Percentiles rank a stretch among this genome's conserved stretches.
These are phyloP conservation scores for Halocynthia aurantium DNA, from an alignment of 23 tunicate genomes.

Conservation along the genomic window DNA sequence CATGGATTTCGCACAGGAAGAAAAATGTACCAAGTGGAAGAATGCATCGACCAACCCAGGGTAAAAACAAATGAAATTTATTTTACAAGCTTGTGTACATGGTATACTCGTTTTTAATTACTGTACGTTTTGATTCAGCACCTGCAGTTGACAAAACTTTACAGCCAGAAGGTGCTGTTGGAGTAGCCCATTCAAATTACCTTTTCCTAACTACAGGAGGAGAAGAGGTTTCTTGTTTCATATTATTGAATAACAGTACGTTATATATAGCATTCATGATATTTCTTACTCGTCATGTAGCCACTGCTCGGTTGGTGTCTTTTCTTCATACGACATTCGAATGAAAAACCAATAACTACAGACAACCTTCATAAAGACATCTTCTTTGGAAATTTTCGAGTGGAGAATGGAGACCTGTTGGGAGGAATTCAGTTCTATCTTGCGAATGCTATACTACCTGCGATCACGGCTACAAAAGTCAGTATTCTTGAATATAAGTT, in stretches of 20 bases:
- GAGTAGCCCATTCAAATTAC: slow-evolving; percentile 22
- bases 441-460: slow-evolving; percentile 56
- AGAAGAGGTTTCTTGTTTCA: slow-evolving; percentile 45
- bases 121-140: neutral
- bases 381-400: slow-evolving; percentile 67
- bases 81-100: neutral
- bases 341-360: slow-evolving; percentile 42
- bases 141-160: neutral
- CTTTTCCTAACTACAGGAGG: slow-evolving; percentile 68
- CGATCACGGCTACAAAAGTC: slow-evolving; percentile 55
- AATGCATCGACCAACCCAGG: slow-evolving; percentile 24
- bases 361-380: slow-evolving; percentile 57
- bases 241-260: neutral
- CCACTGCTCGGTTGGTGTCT: slow-evolving; percentile 59
- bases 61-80: slow-evolving; percentile 3
- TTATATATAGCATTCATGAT: neutral
- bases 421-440: slow-evolving; percentile 56
- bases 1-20: slow-evolving; percentile 44
- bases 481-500: neutral
- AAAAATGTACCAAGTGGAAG: slow-evolving; percentile 25
- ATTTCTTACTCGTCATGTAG: slow-evolving; percentile 8
- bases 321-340: slow-evolving; percentile 68
- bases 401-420: slow-evolving; percentile 58
- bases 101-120: neutral
- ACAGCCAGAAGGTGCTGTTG: neutral